Conservation (phyloP, 2,888 invertebrate genomes). For the Cantharis flavilabris region DNA sequence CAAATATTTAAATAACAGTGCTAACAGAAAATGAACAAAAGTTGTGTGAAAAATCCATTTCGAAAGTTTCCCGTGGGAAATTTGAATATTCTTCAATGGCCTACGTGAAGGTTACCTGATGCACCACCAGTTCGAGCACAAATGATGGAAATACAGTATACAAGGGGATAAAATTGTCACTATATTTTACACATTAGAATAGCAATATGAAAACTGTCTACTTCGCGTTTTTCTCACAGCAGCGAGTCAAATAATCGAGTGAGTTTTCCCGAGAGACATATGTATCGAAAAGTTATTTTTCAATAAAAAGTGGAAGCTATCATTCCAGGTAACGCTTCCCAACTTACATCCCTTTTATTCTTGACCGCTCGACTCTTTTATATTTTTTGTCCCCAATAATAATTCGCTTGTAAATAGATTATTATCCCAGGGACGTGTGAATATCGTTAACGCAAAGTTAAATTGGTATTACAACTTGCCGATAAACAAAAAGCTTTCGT, state of each 20-base stretch:
- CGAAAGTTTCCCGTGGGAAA: conserved; percentile 49
- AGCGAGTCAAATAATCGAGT: conserved; percentile 45
- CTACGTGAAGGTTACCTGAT: conserved; percentile 48
- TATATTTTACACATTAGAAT: conserved; percentile 52
- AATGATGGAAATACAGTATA: conserved; percentile 49
- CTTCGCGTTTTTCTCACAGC: conserved; percentile 40
- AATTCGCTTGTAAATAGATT: not conserved
- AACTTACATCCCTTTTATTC: conserved; percentile 18
- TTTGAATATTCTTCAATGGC: conserved; percentile 52
- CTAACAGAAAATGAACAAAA: conserved; percentile 37
- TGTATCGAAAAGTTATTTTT: conserved; percentile 41
- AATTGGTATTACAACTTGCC: not conserved
- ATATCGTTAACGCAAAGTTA: not conserved
- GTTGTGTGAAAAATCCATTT: conserved; percentile 49
- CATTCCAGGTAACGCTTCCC: conserved; percentile 34
- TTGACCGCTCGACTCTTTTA: not conserved
- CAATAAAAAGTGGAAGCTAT: conserved; percentile 38
- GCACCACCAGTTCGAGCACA: conserved; percentile 41
- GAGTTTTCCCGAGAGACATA: conserved; percentile 38
- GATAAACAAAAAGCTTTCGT: not conserved
- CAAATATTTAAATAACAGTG: conserved; percentile 15
- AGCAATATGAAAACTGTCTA: conserved; percentile 49
- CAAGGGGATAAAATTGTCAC: conserved; percentile 51
- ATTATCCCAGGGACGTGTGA: not conserved
- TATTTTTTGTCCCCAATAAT: not conserved